Evolutionary conservation across 2,113 vertebrate species (phyloP).

Genomic region (Pampusana beccarii): DNA sequence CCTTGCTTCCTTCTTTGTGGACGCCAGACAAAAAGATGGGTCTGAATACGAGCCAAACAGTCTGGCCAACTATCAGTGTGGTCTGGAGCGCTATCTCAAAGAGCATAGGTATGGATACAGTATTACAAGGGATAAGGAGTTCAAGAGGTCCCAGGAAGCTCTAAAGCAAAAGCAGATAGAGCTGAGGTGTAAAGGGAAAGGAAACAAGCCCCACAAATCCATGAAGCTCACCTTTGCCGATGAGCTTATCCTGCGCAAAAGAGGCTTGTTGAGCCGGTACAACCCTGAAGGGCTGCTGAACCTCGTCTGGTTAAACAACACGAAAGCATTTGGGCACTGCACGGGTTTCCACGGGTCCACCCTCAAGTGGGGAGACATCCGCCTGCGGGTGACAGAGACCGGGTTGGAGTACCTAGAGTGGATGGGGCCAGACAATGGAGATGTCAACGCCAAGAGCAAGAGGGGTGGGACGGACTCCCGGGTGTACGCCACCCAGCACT

Average conservation of each 20-base stretch:
- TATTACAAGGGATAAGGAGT: conserved; percentile 86
- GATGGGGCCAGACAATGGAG: conserved; percentile 81
- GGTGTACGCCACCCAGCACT: conserved; percentile 83
- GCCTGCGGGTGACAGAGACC: conserved; percentile 79
- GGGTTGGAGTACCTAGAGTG: conserved; percentile 85
- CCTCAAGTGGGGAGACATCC: conserved; percentile 85
- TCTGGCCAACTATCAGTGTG: conserved; percentile 87
- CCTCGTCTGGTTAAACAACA: conserved; percentile 88
- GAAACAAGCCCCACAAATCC: conserved; percentile 87
- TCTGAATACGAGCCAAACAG: conserved; percentile 88
- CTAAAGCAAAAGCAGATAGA: conserved; percentile 86
- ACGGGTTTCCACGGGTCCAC: conserved; percentile 85
- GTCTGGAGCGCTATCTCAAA: conserved; percentile 85
- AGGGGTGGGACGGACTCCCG: conserved; percentile 79
- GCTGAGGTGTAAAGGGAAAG: conserved; percentile 84
- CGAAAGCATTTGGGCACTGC: conserved; percentile 85
- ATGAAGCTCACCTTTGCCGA: conserved; percentile 89
- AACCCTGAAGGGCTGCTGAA: conserved; percentile 85
- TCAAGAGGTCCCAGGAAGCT: conserved; percentile 85
- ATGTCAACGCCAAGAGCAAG: conserved; percentile 78
- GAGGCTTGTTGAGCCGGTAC: conserved; percentile 82
- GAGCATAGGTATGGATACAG: conserved; percentile 85
- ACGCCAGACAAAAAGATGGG: conserved; percentile 86
- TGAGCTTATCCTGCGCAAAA: conserved; percentile 84
- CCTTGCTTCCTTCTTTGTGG: conserved; percentile 87